Base-by-base conservation (phyloP, 2,888 invertebrate genomes). In the Mystacides longicornis region DNA sequence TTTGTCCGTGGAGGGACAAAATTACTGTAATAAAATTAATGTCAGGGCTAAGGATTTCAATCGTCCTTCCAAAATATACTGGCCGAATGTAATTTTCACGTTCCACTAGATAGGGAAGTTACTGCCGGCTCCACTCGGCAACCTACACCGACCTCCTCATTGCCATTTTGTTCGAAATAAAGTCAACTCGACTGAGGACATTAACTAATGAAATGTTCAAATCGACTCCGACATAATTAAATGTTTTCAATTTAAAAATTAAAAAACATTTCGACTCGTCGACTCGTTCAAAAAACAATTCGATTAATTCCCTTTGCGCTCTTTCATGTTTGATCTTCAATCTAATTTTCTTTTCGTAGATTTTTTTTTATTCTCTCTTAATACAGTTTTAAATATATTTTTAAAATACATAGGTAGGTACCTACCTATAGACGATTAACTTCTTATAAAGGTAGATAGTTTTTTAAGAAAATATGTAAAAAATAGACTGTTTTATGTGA, bases 1-100 rank as follows among this genome's bases (percentile, higher is more conserved):
- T 37, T 37, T 45, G 45, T 43, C 23, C 18, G 14, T 16, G 23
- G 33, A 56, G 52, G 58, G 60, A 51, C 55, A 58, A 56, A 58
- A 60, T 60, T 60, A 60, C 60, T 53, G 58, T 60, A 60, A 60
- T 60, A 60, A 60, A 60, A 60, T 60, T 60, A 60, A 60, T 60
- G 60, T 57, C 57, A 52, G 58, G 58, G 58, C 60, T 57, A 55
- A 60, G 60, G 58, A 57, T 60, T 60, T 60, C 60, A 60, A 60
- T 60, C 58, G 58, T 51, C 60, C 58, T 55, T 52, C 56, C 56
- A 37, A 47, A 47, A 47, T 45, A 45, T 21, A 33, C 37, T 47
- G 48, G 53, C 23, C 55, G 55, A 57, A 57, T 56, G 60, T 60
- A 60, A 60, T 60, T 60, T 60, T 57, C 60, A 60, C 60, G 60